phyloP scores from a whole-genome alignment of 2,797 vertebrate species.

The Brachyalestes nurse region DNA sequence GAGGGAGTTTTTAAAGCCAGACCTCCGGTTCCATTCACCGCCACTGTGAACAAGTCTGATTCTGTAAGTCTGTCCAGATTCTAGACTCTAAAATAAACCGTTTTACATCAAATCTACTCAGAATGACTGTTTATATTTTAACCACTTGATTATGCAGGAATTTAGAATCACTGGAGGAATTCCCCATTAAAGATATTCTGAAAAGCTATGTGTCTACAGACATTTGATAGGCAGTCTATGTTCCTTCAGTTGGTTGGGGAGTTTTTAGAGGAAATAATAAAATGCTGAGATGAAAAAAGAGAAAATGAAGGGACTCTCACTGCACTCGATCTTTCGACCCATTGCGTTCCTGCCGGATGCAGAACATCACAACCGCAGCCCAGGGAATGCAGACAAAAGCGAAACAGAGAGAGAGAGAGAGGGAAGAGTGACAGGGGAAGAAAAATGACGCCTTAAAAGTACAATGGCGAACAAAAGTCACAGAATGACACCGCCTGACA shows the following conservation, averaged over 20 bases:
- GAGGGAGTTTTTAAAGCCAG: neutral
- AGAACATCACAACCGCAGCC: conserved; percentile 80
- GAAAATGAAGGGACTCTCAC: conserved; percentile 75
- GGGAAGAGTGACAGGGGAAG: conserved; percentile 72
- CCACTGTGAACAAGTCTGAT: neutral
- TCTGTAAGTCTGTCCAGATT: neutral
- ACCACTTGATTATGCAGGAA: no score
- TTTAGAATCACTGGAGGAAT: neutral
- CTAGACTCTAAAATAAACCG: no score
- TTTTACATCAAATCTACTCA: neutral
- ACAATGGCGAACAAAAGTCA: conserved; percentile 94
- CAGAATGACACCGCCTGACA: conserved; percentile 94
- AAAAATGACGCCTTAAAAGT: conserved; percentile 96
- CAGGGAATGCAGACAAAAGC: conserved; percentile 86
- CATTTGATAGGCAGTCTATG: neutral
- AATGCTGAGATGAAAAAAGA: conserved; percentile 70
- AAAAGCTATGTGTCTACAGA: neutral
- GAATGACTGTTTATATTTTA: neutral
- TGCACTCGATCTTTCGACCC: conserved; percentile 85
- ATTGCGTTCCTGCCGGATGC: conserved; percentile 69
- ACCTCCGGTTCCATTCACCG: neutral
- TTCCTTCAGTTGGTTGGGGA: conserved; percentile 50
- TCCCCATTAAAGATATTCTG: neutral
- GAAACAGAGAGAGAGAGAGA: conserved; percentile 61
- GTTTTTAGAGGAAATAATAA: conserved; percentile 58